A percentile compares a stretch with the other conserved stretches of the same genome.
phyloP scores from a whole-genome alignment of 2,888 invertebrate species.

The Dryococelus australis region DNA sequence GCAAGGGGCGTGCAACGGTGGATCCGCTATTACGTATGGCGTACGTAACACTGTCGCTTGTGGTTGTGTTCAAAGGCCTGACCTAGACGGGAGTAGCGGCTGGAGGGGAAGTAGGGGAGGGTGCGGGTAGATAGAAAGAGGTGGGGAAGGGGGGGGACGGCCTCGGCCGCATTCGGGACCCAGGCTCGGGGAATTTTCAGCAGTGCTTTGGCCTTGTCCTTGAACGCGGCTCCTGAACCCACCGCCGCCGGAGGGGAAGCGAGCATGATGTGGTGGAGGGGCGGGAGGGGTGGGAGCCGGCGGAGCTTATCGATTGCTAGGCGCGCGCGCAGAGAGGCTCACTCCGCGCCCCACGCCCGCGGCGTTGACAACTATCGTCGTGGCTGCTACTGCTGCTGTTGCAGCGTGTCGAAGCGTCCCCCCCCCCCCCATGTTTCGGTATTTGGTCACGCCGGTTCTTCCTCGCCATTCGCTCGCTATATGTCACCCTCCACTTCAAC shows the following conservation, averaged over 20 bases:
- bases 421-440: no score
- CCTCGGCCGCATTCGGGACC: slow-evolving; percentile 37
- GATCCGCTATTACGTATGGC: slow-evolving; percentile 13
- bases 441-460: no score
- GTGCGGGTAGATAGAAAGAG: not conserved
- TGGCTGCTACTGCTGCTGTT: not conserved
- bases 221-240: slow-evolving; percentile 57
- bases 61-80: slow-evolving; percentile 37
- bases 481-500: no score
- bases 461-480: no score
- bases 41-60: slow-evolving; percentile 27
- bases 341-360: not conserved
- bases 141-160: slow-evolving; percentile 30
- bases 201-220: slow-evolving; percentile 47
- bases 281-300: not conserved
- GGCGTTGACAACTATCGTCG: not conserved
- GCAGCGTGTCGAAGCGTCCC: no score
- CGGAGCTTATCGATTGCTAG: slow-evolving; percentile 32
- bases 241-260: slow-evolving; percentile 31
- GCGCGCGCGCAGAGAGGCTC: slow-evolving; percentile 24
- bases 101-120: slow-evolving; percentile 22
- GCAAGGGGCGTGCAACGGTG: not conserved
- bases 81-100: slow-evolving; percentile 35
- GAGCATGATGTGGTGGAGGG: not conserved
- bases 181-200: slow-evolving; percentile 41